Conservation (phyloP, 2,888 invertebrate species). For the Morpho achilles region DNA sequence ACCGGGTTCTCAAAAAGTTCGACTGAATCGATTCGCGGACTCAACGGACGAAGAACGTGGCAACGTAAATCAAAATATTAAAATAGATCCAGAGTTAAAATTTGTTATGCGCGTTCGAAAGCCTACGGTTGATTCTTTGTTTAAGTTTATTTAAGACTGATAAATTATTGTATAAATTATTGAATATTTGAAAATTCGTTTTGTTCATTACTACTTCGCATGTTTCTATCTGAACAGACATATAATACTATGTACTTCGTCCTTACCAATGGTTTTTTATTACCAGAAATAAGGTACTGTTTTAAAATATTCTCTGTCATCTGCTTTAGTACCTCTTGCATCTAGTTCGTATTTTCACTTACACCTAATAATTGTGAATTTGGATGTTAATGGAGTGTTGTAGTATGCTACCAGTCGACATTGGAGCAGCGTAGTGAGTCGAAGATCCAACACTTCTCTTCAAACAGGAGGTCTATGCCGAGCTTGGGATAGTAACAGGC, state of each 20-base stretch:
- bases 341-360: too few relatives aligned
- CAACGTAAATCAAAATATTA: constrained; percentile 19
- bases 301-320: too few relatives aligned
- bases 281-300: too few relatives aligned
- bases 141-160: constrained; percentile 2
- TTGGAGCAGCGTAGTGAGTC: neutral
- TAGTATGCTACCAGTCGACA: neutral
- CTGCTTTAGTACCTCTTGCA: too few relatives aligned
- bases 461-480: neutral
- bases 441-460: neutral
- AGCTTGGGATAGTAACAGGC: neutral
- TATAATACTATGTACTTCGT: too few relatives aligned
- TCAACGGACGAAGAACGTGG: constrained; percentile 36
- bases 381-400: too few relatives aligned
- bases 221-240: too few relatives aligned
- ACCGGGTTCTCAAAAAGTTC: constrained; percentile 36
- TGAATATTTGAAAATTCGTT: neutral
- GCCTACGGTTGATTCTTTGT: constrained; percentile 25
- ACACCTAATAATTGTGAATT: too few relatives aligned
- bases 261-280: too few relatives aligned
- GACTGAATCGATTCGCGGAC: constrained; percentile 48
- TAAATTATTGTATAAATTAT: neutral
- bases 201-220: neutral
- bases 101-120: constrained; percentile 14
- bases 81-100: constrained; percentile 39